Evolutionary conservation across 1,140 invertebrate genomes (phyloP).

Genomic region (Berghia stephanieae): DNA sequence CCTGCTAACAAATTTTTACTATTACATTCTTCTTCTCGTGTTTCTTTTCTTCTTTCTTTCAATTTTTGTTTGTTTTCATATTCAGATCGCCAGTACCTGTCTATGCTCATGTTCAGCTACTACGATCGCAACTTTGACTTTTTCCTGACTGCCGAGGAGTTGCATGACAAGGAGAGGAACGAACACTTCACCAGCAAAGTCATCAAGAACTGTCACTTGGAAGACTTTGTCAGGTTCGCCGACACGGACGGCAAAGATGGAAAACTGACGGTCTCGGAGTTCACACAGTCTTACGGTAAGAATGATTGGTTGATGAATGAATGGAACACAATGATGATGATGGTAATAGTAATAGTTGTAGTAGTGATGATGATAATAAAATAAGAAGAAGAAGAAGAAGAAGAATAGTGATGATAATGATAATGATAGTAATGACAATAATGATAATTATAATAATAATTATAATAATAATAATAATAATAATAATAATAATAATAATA

Average conservation of each 20-base stretch:
- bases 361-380: no score
- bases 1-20: neutral
- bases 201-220: constrained; percentile 75
- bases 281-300: constrained; percentile 82
- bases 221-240: constrained; percentile 78
- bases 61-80: neutral
- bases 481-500: no score
- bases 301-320: constrained; percentile 55
- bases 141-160: constrained; percentile 75
- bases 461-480: no score
- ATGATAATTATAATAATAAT: no score
- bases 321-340: neutral
- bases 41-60: neutral
- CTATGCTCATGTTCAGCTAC: constrained; percentile 82
- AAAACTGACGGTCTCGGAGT: constrained; percentile 77
- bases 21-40: neutral
- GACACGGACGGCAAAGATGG: constrained; percentile 75
- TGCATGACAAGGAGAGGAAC: constrained; percentile 73
- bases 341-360: neutral
- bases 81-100: constrained; percentile 77
- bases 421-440: no score
- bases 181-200: constrained; percentile 72
- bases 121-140: constrained; percentile 81
- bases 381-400: no score
- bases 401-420: no score